Evolutionary conservation across 2,888 invertebrate genomes (phyloP).

Genomic region (Harpalus rufipes): DNA sequence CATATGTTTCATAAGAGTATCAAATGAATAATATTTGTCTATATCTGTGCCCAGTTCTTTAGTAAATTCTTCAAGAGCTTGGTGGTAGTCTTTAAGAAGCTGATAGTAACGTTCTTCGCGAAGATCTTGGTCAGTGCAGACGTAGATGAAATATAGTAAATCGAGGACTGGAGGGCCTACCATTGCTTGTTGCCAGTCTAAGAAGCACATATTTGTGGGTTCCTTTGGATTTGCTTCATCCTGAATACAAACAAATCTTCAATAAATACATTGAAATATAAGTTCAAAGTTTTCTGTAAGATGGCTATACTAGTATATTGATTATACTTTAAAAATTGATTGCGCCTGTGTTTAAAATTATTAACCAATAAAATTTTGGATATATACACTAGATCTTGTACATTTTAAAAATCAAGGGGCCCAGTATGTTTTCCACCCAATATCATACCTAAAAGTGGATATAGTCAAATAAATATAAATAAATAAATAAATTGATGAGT

Average conservation of each 20-base stretch:
- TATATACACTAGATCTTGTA: too few relatives aligned
- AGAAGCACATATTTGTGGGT: constrained; percentile 71
- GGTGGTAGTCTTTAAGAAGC: constrained; percentile 72
- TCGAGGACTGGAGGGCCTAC: constrained; percentile 72
- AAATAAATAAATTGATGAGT: too few relatives aligned
- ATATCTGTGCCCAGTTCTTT: constrained; percentile 71
- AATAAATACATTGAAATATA: too few relatives aligned
- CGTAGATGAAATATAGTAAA: constrained; percentile 73
- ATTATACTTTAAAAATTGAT: too few relatives aligned
- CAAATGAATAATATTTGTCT: constrained; percentile 71
- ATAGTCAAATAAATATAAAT: too few relatives aligned
- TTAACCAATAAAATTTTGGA: too few relatives aligned
- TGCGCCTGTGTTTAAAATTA: too few relatives aligned
- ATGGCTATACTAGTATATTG: too few relatives aligned
- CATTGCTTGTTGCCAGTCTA: constrained; percentile 72
- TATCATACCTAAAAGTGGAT: too few relatives aligned
- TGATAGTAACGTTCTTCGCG: constrained; percentile 71
- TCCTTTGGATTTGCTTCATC: constrained; percentile 61
- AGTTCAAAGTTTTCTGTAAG: neutral
- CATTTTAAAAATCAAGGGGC: too few relatives aligned
- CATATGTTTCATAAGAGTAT: constrained; percentile 71
- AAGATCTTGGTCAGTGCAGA: constrained; percentile 71
- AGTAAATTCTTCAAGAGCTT: constrained; percentile 70
- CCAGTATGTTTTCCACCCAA: too few relatives aligned
- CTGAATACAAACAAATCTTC: constrained; percentile 16